Conservation (phyloP, 2,888 invertebrate genomes). For the Petrolisthes manimaculis region DNA sequence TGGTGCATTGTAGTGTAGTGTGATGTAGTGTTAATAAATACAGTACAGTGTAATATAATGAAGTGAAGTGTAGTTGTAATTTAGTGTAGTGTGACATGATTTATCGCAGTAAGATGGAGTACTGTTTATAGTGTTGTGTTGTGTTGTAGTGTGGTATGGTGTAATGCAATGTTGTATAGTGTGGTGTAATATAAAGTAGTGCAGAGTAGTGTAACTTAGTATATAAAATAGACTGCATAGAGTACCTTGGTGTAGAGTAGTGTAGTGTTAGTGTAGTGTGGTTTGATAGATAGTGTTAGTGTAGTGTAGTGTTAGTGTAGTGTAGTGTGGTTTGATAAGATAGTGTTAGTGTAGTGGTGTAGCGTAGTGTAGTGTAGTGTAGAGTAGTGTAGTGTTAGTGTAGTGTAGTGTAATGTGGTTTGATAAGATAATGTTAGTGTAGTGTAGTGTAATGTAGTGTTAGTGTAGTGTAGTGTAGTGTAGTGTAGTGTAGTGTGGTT, state of each 20-base stretch:
- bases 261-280: not conserved
- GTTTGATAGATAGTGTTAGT: not conserved
- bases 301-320: not conserved
- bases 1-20: not conserved
- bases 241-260: not conserved
- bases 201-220: constrained; percentile 1
- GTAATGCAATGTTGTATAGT: not conserved
- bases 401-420: not conserved
- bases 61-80: not conserved
- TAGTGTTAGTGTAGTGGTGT: not conserved
- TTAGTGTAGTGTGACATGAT: not conserved
- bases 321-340: too few relatives aligned
- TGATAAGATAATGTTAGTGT: not conserved
- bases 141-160: not conserved
- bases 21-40: not conserved
- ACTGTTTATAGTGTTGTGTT: not conserved
- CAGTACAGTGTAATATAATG: not conserved
- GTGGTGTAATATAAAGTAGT: constrained; percentile 11
- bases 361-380: not conserved
- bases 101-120: not conserved
- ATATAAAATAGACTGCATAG: not conserved
- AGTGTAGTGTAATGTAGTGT: not conserved
- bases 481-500: not conserved
- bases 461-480: not conserved
- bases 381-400: not conserved